Conservation (phyloP, 2,113 vertebrate genomes). For the Australoheros scitulus region DNA sequence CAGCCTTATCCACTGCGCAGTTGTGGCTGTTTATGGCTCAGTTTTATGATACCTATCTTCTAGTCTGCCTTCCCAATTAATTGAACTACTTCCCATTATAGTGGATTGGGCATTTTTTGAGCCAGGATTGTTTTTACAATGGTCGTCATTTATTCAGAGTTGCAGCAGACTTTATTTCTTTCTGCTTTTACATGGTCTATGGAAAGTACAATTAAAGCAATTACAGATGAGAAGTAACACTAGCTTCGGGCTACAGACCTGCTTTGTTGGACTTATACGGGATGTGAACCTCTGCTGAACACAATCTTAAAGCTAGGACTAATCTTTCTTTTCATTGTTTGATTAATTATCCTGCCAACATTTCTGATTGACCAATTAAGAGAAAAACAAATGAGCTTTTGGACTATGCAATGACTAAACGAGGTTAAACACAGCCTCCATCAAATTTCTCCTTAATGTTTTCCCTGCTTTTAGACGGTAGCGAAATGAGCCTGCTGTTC, state of each 20-base stretch:
- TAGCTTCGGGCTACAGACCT: conserved; percentile 42
- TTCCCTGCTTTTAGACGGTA: conserved; percentile 49
- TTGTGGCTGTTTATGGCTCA: conserved; percentile 56
- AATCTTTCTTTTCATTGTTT: conserved; percentile 49
- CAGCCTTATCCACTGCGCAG: conserved; percentile 52
- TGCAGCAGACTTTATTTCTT: conserved; percentile 61
- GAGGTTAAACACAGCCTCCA: conserved; percentile 31
- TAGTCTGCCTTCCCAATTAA: conserved; percentile 61
- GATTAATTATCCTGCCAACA: conserved; percentile 59
- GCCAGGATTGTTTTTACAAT: conserved; percentile 49
- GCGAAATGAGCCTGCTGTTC: conserved; percentile 52
- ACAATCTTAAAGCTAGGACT: conserved; percentile 21
- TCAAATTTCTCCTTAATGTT: conserved; percentile 15
- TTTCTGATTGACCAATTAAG: conserved; percentile 69
- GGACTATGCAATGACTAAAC: conserved; percentile 15
- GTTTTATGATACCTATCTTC: conserved; percentile 64
- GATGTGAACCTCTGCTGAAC: conserved; percentile 43
- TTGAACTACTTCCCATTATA: conserved; percentile 64
- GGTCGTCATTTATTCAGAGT: conserved; percentile 54
- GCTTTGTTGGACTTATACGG: conserved; percentile 46
- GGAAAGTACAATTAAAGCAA: conserved; percentile 65
- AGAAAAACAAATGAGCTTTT: conserved; percentile 48
- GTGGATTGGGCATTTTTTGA: conserved; percentile 43
- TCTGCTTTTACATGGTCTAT: conserved; percentile 62
- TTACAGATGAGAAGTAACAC: conserved; percentile 60